These are phyloP conservation scores for Pseudotriccus pelzelni DNA, from an alignment of 2,797 vertebrate genomes.

Conservation along the genomic window DNA sequence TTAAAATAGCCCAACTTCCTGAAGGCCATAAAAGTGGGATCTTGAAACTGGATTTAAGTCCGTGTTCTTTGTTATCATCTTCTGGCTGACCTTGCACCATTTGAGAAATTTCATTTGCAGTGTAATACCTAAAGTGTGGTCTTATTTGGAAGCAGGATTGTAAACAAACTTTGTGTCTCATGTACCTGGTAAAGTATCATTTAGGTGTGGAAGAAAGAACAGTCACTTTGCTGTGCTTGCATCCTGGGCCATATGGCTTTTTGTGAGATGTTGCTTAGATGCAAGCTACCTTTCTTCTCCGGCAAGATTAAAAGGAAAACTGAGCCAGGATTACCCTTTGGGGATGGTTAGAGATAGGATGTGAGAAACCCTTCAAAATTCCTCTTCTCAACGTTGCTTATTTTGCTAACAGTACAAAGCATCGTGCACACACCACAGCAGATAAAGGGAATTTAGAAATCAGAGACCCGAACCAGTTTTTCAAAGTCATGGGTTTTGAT, in stretches of 20 bases:
- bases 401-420: background rate
- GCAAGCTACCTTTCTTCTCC: slow-evolving; percentile 3
- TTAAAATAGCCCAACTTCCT: background rate
- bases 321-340: background rate
- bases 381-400: background rate
- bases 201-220: background rate
- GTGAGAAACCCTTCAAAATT: slow-evolving; percentile 35
- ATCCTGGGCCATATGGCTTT: background rate
- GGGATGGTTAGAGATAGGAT: slow-evolving; percentile 1
- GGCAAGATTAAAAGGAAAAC: slow-evolving; percentile 19
- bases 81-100: background rate
- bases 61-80: background rate
- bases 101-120: background rate
- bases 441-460: slow-evolving; percentile 5
- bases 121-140: background rate
- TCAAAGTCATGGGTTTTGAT: background rate
- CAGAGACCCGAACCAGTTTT: background rate
- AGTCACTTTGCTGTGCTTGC: background rate
- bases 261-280: background rate
- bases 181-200: background rate
- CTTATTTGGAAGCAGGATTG: background rate
- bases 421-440: background rate
- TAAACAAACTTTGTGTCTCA: background rate
- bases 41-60: background rate
- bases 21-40: background rate